Evolutionary conservation across 2,888 invertebrate species (phyloP).

Genomic region (Aquatica leii): DNA sequence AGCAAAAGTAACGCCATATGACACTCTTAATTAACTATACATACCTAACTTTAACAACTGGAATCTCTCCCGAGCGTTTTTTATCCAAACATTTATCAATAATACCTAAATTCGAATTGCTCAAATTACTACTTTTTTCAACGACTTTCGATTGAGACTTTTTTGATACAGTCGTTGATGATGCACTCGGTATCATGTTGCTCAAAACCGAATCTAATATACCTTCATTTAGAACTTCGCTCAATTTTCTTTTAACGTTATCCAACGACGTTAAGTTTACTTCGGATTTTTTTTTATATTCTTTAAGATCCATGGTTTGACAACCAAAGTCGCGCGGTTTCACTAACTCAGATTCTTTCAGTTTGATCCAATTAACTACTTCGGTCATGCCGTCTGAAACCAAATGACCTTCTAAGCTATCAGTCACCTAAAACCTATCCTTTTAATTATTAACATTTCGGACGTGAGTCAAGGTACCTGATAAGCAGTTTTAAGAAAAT

Average conservation of each 20-base stretch:
- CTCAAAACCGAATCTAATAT: constrained; percentile 83
- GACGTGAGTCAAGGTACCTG: constrained; percentile 61
- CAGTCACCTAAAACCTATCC: constrained; percentile 55
- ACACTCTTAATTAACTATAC: constrained; percentile 40
- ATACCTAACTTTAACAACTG: constrained; percentile 62
- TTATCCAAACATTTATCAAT: too few relatives aligned
- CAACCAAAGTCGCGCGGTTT: constrained; percentile 47
- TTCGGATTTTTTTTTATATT: constrained; percentile 21
- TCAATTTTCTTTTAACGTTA: constrained; percentile 51
- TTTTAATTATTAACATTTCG: not conserved
- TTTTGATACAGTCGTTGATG: constrained; percentile 26
- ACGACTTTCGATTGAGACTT: constrained; percentile 24
- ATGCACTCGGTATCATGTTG: constrained; percentile 70
- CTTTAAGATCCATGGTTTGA: constrained; percentile 44
- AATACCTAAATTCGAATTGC: constrained; percentile 7
- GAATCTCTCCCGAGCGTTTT: not conserved
- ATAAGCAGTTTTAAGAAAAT: constrained; percentile 77
- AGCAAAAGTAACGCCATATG: not conserved
- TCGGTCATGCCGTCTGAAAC: constrained; percentile 60
- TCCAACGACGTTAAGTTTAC: constrained; percentile 11
- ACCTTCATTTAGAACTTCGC: constrained; percentile 79
- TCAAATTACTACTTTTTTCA: constrained; percentile 9
- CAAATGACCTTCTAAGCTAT: constrained; percentile 60
- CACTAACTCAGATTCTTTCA: constrained; percentile 60
- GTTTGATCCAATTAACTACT: constrained; percentile 62